Base-by-base conservation (phyloP, 2,888 invertebrate species). In the Nasonovia ribisnigri region DNA sequence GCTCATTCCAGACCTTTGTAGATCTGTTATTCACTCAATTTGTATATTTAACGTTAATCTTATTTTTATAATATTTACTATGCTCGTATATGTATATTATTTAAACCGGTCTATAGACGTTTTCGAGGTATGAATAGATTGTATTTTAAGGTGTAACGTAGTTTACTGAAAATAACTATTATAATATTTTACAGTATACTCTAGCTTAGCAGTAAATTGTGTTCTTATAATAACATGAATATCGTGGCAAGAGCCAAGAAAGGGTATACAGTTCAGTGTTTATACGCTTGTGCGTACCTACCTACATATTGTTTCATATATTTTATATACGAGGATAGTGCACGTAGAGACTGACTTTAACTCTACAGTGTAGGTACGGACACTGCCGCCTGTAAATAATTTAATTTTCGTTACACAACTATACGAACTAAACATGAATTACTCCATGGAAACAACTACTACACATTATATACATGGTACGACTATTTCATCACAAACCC, bases 321-420 rank as follows among this genome's bases (percentile, higher is more conserved):
- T 67, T 77, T 36, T 77, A 77, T 77, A 77, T 20, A 42, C 86
- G 29, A 24, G 77, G 1, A 77, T 36, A 36, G 36, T 77, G 77
- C 77, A 77, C 77, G 77, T 36, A n/a, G 16, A n/a, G 51, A 57
- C 54, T 26, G 54, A 54, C 36, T 88, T 88, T 60, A 36, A 60
- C 42, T 36, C 43, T 87, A 43, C 54, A 24, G 46, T 54, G 24
- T 42, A 26, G 10, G 24, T 29, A 54, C 54, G n/a, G 48, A 51
- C 87, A 87, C 48, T n/a, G 4, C 84, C 29, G n/a, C 13, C 57
- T 86, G 43, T 91, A 91, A 91, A 86, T 84, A 91, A 91, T 91
- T 91, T 57, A 91, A 91, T 57, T 91, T 91, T 86, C 57, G 57
- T 57, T n/a, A 24, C 8, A 57, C 24, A 29, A 84, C 29, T 77